Evolutionary conservation across 1,140 invertebrate genomes (phyloP), one percentile per base, ranked within the genome.

Genomic region (Aphaenogaster ashmeadi): DNA sequence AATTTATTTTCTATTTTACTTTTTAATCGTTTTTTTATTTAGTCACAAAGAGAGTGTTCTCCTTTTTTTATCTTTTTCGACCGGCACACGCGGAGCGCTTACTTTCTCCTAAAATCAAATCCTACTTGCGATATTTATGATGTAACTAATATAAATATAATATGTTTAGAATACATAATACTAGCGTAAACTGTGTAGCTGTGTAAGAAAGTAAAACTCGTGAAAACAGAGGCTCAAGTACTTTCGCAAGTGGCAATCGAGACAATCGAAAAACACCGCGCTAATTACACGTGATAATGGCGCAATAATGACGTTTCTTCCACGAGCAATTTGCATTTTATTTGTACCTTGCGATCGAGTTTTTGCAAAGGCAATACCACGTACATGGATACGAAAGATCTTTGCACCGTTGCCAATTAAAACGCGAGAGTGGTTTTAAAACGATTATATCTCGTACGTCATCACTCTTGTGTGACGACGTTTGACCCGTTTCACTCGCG

Each of bases 291-390:
- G 80, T 60, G 54, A 60, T 84, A 75, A 84, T 50, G 54, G 21
- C 36, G 47, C 36, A 33, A 47, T 74, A 74, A 83, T 83, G 67
- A 27, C 54, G 11, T 38, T 75, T 84, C 80, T 60, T 84, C 4
- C 41, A 15, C 50, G 69, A 74, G 80, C 80, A 60, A 84, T 84
- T 84, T 84, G 80, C 80, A 84, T 84, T 84, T 60, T 60, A 74
- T 74, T 60, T 74, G 52, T 47, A n/a, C 36, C 21, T 15, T 18
- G 18, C 69, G 67, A 75, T 60, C 69, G 44, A 41, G n/a, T 38
- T 75, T 60, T 60, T 56, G 33, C 18, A 9, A 36, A 21, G 18
- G 15, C 44, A 9, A 18, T 60, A 56, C 15, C 27, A 33, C 15
- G 47, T 36, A 21, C 8, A 13, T 15, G 15, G 4, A 3, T 33